phyloP scores from a whole-genome alignment of 2,113 vertebrate species.

The Lepus europaeus region DNA sequence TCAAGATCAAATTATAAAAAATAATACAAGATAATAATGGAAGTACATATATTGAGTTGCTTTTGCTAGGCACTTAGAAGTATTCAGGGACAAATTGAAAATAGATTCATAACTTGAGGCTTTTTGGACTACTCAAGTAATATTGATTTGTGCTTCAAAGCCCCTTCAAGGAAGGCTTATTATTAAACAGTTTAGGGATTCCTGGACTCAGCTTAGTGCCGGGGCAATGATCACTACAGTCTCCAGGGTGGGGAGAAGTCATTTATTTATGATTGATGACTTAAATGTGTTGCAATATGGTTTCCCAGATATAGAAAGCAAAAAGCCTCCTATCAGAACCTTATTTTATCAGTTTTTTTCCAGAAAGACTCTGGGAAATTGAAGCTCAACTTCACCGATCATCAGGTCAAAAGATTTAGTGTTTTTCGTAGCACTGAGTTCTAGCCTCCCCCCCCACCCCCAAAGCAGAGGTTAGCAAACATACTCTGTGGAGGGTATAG shows the following conservation, averaged over 20 bases:
- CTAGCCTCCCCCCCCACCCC: not conserved
- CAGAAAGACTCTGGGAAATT: not conserved
- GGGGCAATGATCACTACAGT: not conserved
- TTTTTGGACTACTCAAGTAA: not conserved
- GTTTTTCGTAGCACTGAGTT: not conserved
- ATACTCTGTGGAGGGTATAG: not conserved
- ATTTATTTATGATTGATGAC: not conserved
- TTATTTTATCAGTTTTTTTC: not conserved
- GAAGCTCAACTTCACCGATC: not conserved
- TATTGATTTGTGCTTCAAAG: not conserved
- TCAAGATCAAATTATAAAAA: not conserved
- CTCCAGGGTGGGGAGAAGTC: not conserved
- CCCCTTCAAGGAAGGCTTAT: not conserved
- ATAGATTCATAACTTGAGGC: not conserved
- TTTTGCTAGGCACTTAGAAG: not conserved
- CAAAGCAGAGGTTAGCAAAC: not conserved
- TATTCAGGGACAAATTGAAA: not conserved
- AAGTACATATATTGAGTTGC: not conserved
- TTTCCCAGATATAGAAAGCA: not conserved
- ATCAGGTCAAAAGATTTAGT: not conserved
- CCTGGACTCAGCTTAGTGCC: not conserved
- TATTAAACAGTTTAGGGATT: not conserved
- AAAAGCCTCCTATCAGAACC: not conserved
- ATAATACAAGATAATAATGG: not conserved
- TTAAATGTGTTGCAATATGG: not conserved